A percentile compares a stretch with the other conserved stretches of the same genome.
Evolutionary conservation across 2,888 invertebrate genomes (phyloP).

Genomic region (Caradrina kadenii): DNA sequence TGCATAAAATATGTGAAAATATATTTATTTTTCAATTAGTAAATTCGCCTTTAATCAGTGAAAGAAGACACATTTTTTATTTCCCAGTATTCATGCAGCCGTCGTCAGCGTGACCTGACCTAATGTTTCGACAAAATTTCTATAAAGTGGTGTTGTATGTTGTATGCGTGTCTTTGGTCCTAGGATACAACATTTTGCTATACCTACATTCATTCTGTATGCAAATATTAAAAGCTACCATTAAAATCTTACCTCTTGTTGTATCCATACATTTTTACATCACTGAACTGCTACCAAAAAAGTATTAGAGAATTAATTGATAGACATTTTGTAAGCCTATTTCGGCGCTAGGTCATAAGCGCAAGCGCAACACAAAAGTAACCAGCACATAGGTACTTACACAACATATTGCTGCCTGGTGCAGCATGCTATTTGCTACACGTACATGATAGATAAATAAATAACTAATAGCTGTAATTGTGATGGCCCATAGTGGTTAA

Average conservation of each 20-base stretch:
- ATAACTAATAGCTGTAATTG: constrained; percentile 25
- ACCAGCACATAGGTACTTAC: constrained; percentile 42
- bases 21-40: no score
- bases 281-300: constrained; percentile 20
- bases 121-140: no score
- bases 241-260: neutral
- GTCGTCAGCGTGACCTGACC: no score
- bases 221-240: neutral
- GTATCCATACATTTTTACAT: constrained; percentile 8
- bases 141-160: no score
- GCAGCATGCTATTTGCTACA: constrained; percentile 42
- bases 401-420: constrained; percentile 41
- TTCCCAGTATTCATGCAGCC: no score
- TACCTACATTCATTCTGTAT: no score
- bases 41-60: no score
- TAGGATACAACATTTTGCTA: neutral
- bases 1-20: no score
- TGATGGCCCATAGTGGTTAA: no score
- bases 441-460: constrained; percentile 48
- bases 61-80: no score
- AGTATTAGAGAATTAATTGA: constrained; percentile 37
- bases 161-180: neutral
- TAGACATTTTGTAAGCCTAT: constrained; percentile 54
- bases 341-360: constrained; percentile 34
- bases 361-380: constrained; percentile 51